Percentiles rank a stretch among this genome's conserved stretches.
phyloP scores from a whole-genome alignment of 2,113 vertebrate genomes.

The Bagarius yarrelli region DNA sequence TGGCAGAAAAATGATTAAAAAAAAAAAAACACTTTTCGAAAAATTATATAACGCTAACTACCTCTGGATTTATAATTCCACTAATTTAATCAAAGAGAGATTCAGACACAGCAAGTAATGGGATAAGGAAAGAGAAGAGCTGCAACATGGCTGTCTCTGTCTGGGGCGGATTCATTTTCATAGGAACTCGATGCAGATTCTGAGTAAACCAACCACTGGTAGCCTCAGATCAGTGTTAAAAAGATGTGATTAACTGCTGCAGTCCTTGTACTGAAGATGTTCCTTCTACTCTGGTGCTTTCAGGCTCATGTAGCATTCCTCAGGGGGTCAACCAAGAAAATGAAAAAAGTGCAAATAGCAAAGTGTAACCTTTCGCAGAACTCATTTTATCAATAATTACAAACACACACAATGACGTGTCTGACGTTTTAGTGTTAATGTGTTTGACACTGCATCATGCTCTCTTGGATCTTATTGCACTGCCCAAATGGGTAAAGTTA shows the following conservation, averaged over 20 bases:
- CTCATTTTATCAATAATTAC: too few relatives aligned
- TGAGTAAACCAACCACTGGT: conserved; percentile 17
- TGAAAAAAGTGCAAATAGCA: too few relatives aligned
- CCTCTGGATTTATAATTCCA: conserved; percentile 12
- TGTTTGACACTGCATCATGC: too few relatives aligned
- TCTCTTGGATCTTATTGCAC: too few relatives aligned
- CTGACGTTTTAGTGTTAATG: too few relatives aligned
- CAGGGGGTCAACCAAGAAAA: too few relatives aligned
- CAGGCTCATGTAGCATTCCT: too few relatives aligned
- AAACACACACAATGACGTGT: too few relatives aligned
- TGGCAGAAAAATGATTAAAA: neutral
- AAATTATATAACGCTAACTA: neutral
- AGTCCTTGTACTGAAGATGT: conserved; percentile 6
- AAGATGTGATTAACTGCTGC: neutral
- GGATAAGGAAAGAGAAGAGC: conserved; percentile 9
- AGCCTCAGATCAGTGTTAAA: conserved; percentile 25
- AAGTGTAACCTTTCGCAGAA: too few relatives aligned
- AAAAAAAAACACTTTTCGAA: neutral
- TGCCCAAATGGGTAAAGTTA: too few relatives aligned
- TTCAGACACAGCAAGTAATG: neutral
- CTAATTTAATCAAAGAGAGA: conserved; percentile 12
- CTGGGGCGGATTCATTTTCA: too few relatives aligned
- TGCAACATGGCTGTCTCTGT: conserved; percentile 11
- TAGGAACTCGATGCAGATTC: neutral
- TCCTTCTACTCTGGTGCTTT: conserved; percentile 3